Evolutionary conservation across 2,113 vertebrate species (phyloP), one percentile per base, ranked within the genome.

Genomic region (Ageneiosus marmoratus): DNA sequence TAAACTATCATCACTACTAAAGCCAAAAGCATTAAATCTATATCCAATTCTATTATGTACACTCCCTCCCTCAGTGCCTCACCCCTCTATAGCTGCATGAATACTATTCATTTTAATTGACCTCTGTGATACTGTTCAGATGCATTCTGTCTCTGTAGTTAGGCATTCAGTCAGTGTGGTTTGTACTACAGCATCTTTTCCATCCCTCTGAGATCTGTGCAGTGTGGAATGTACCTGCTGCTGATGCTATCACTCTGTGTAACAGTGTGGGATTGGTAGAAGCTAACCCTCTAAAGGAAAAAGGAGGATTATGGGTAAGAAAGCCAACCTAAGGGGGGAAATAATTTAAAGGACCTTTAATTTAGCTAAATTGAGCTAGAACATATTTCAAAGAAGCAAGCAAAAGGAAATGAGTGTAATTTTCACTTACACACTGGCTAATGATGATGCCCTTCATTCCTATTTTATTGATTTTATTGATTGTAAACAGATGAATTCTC

Each of bases 1-100:
- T 90, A 88, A 92, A 89, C 88, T 81, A 88, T 90, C 85, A 88
- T 87, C 84, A 84, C 83, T 60, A 80, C 58, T 60, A 73, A 29
- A 65, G 79, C 82, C 5, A n/a, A 67, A 83, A 82, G 75, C 83
- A 82, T 87, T 86, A 79, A 69, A 88, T 87, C 62, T 79, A 53
- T 79, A 79, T 90, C 86, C 86, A 88, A 84, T 81, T 79, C 84
- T 74, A 86, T 89, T 89, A 60, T 73, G 48, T 56, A 75, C 46
- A 27, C 78, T 51, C 74, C 2, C 69, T 37, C 73, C 32, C 48
- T 34, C 53, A 27, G 62, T 58, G 37, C n/a, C 75, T 44, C 24
- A 83, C 50, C 29, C 56, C 29, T 77, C 60, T 29, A 24, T 13
- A 60, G 41, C 63, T 60, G n/a, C 65, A 48, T 67, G 9, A 58